These are phyloP conservation scores for Chironomus riparius DNA, from an alignment of 2,888 invertebrate genomes.

Conservation along the genomic window DNA sequence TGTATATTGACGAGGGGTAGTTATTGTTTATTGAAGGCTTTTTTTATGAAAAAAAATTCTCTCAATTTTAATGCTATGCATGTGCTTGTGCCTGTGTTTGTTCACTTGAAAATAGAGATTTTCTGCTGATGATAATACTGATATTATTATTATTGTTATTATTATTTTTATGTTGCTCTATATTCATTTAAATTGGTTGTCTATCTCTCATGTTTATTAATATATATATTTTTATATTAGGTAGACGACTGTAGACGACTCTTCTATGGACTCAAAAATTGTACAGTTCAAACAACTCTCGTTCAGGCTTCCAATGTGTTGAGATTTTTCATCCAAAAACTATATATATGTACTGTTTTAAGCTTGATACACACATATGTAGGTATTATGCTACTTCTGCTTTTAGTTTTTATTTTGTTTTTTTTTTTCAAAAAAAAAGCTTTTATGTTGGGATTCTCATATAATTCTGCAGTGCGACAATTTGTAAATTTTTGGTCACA, in stretches of 20 bases:
- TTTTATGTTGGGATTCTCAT: background rate
- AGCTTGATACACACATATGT: too few relatives aligned
- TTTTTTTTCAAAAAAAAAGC: background rate
- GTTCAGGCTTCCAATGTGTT: background rate
- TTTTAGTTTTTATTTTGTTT: too few relatives aligned
- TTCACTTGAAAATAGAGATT: background rate
- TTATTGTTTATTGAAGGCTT: background rate
- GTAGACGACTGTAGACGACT: background rate
- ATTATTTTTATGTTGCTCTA: background rate
- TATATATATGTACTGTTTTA: too few relatives aligned
- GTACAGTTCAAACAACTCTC: background rate
- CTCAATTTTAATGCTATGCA: background rate
- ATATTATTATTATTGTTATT: background rate
- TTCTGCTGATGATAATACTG: background rate
- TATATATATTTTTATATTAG: background rate
- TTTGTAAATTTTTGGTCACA: conserved; percentile 26
- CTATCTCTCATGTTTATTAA: background rate
- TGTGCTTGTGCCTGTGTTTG: background rate
- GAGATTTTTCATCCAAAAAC: too few relatives aligned
- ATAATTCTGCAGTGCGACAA: conserved; percentile 22
- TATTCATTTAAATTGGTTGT: background rate
- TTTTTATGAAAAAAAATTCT: background rate
- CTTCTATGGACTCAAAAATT: background rate
- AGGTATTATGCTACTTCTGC: too few relatives aligned
- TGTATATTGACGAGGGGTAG: background rate